A percentile compares a stretch with the other conserved stretches of the same genome.
Conservation (phyloP, 35 echinoderm and acorn worm genomes). For the Holothuria glaberrima region DNA sequence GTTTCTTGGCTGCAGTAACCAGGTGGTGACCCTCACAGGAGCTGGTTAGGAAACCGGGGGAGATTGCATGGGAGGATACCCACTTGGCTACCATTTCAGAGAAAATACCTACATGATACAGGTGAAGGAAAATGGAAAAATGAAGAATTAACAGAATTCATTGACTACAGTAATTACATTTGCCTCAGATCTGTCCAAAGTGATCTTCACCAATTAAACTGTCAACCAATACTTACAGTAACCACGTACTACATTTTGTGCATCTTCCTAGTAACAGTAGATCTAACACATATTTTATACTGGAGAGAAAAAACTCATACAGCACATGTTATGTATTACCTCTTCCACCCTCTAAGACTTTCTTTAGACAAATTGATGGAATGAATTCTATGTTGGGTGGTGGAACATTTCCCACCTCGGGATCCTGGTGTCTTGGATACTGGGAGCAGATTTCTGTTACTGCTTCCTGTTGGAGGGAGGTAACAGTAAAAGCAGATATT, state of each 20-base stretch:
- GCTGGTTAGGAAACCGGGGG: conserved; percentile 77
- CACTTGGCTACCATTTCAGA: conserved; percentile 86
- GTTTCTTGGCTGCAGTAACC: neutral
- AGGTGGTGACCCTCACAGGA: conserved; percentile 49
- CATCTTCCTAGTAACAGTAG: no score
- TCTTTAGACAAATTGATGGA: conserved; percentile 66
- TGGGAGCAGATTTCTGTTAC: conserved; percentile 23
- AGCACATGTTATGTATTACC: conserved; percentile 53
- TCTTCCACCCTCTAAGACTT: conserved; percentile 84
- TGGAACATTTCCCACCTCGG: neutral
- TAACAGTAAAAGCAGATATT: no score
- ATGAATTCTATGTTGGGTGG: conserved; percentile 6
- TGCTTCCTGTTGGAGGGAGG: neutral
- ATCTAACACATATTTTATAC: no score
- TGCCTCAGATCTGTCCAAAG: no score
- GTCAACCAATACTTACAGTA: no score
- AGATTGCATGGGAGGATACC: conserved; percentile 71
- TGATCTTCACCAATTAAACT: no score
- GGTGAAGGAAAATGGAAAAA: neutral
- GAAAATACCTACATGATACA: conserved; percentile 66
- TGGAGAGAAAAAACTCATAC: no score
- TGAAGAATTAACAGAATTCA: no score
- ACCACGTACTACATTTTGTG: no score
- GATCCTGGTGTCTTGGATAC: neutral
- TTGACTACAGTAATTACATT: no score